These are phyloP conservation scores for Nannoperca obscura DNA, from an alignment of 2,797 vertebrate genomes.

Conservation along the genomic window DNA sequence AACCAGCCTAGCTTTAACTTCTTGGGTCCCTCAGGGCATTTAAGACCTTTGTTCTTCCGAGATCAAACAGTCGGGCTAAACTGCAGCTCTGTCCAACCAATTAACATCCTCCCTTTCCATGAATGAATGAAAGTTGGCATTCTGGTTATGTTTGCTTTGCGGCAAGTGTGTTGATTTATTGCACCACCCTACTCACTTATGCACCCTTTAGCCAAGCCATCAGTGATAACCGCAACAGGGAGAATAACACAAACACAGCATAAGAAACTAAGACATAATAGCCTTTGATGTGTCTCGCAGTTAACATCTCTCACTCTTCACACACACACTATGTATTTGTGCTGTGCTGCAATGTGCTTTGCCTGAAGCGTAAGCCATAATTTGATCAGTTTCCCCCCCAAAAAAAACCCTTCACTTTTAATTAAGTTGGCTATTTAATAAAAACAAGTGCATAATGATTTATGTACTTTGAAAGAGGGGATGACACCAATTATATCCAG, in stretches of 20 bases:
- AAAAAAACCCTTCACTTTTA: neutral
- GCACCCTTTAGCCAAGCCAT: constrained; percentile 53
- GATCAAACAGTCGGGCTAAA: constrained; percentile 63
- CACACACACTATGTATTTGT: neutral
- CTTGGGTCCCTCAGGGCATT: constrained; percentile 43
- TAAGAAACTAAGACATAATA: constrained; percentile 24
- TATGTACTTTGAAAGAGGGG: constrained; percentile 32
- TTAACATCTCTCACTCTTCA: constrained; percentile 19
- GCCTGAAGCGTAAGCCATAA: neutral
- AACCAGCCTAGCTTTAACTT: constrained; percentile 46
- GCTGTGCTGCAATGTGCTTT: neutral
- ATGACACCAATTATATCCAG: constrained; percentile 46
- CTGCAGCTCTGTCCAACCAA: constrained; percentile 66
- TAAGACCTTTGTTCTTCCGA: constrained; percentile 53
- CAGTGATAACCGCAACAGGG: constrained; percentile 32
- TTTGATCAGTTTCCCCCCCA: neutral
- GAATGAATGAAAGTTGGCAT: constrained; percentile 63
- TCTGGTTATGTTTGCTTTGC: constrained; percentile 61
- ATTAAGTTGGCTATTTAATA: constrained; percentile 34
- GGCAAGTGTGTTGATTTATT: constrained; percentile 60
- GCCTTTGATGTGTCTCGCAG: constrained; percentile 35
- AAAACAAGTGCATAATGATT: constrained; percentile 35
- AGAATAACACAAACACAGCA: constrained; percentile 29
- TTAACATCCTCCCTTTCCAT: constrained; percentile 54
- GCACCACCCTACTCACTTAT: constrained; percentile 39